Conservation (phyloP, 2,797 vertebrate genomes). For the Mormyrops boulengeri region DNA sequence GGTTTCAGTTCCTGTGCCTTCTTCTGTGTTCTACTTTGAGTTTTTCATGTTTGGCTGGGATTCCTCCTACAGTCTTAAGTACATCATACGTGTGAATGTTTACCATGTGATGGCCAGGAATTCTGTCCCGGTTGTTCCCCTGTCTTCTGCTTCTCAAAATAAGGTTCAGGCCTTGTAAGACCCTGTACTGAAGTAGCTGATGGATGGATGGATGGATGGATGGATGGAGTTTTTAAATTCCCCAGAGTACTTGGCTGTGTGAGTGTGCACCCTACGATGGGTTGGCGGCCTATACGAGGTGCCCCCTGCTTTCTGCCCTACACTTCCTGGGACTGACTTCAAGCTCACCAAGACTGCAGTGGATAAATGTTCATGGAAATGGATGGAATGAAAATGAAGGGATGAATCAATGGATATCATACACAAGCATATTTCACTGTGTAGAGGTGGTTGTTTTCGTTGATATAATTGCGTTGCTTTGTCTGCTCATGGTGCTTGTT, state of each 20-base stretch:
- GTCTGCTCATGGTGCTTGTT: neutral
- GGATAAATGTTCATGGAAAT: neutral
- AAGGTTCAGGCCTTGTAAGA: neutral
- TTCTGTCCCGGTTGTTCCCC: neutral
- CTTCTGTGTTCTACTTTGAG: neutral
- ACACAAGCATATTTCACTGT: neutral
- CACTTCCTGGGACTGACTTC: neutral
- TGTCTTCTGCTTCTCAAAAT: neutral
- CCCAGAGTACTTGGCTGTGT: slow-evolving; percentile 8
- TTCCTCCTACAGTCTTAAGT: neutral
- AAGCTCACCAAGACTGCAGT: neutral
- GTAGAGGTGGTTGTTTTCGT: neutral
- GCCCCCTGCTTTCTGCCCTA: neutral
- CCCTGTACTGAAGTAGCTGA: neutral
- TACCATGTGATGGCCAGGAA: neutral
- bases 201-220: neutral
- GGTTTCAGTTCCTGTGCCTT: slow-evolving; percentile 1
- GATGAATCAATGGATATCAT: neutral
- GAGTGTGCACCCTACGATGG: neutral
- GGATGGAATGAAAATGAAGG: neutral
- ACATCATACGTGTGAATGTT: neutral
- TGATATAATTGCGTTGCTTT: neutral
- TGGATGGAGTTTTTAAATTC: neutral
- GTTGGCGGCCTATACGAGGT: neutral
- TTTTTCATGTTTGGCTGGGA: neutral